Conservation (phyloP, 2,113 vertebrate species). For the Seriola rivoliana region DNA sequence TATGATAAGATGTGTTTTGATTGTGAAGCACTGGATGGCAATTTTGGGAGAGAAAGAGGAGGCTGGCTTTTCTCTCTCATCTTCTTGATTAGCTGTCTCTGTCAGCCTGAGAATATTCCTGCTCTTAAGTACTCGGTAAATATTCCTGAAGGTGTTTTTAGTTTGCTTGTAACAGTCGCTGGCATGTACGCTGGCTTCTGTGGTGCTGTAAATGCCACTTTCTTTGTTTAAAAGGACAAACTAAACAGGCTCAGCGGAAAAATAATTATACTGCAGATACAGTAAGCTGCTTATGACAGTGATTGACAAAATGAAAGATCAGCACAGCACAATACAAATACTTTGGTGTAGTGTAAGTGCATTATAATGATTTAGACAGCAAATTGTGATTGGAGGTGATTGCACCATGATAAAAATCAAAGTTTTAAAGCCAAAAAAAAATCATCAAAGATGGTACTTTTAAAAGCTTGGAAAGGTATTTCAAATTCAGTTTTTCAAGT, state of each 20-base stretch:
- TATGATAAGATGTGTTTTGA: constrained; percentile 60
- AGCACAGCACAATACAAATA: constrained; percentile 33
- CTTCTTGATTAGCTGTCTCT: constrained; percentile 70
- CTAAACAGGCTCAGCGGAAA: constrained; percentile 38
- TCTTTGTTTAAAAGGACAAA: constrained; percentile 67
- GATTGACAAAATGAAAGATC: constrained; percentile 61
- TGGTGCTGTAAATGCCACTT: constrained; percentile 57
- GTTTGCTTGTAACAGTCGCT: constrained; percentile 55
- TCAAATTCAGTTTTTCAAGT: background rate
- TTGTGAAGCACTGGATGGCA: constrained; percentile 59
- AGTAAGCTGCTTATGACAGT: constrained; percentile 54
- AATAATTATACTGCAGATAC: constrained; percentile 57
- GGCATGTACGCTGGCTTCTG: constrained; percentile 37
- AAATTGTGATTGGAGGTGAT: constrained; percentile 32
- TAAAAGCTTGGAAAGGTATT: constrained; percentile 15
- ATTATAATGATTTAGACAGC: constrained; percentile 39
- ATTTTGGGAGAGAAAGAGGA: constrained; percentile 55
- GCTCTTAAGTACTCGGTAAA: constrained; percentile 67
- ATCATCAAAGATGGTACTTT: constrained; percentile 26
- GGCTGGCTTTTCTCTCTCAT: constrained; percentile 63
- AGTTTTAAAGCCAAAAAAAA: constrained; percentile 14
- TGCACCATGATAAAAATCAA: constrained; percentile 5
- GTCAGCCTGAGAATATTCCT: constrained; percentile 60
- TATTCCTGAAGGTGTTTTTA: constrained; percentile 73
- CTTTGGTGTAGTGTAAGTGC: constrained; percentile 13